Evolutionary conservation across 1,140 invertebrate genomes (phyloP).

Genomic region (Lasioglossum albipes): DNA sequence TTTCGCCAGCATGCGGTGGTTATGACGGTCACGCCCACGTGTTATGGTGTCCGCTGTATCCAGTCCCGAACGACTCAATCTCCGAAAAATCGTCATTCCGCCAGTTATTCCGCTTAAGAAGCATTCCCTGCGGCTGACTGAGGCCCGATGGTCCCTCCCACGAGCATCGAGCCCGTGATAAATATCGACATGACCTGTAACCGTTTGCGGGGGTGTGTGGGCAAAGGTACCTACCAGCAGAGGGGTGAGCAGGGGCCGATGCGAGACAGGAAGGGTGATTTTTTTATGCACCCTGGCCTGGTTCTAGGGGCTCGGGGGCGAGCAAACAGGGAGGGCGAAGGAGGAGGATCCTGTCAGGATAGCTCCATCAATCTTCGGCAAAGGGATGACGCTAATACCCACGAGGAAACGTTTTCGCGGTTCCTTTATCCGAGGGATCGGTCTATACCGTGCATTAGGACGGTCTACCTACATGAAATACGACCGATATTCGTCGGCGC

Average conservation of each 20-base stretch:
- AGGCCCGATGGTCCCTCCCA: background rate
- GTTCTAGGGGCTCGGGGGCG: constrained; percentile 7
- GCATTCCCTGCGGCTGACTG: background rate
- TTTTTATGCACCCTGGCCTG: constrained; percentile 40
- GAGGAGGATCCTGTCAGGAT: constrained; percentile 61
- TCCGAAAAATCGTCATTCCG: background rate
- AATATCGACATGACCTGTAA: constrained; percentile 54
- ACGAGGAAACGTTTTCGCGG: constrained; percentile 65
- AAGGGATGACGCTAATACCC: constrained; percentile 75
- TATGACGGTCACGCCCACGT: no score
- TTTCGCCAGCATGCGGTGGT: no score
- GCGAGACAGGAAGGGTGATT: constrained; percentile 31
- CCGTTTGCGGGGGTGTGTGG: constrained; percentile 23
- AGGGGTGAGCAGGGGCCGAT: background rate
- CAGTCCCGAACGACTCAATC: background rate
- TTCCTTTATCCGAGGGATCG: constrained; percentile 58
- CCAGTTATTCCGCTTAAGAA: background rate
- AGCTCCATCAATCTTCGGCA: constrained; percentile 77
- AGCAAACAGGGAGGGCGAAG: constrained; percentile 28
- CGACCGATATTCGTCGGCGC: constrained; percentile 42
- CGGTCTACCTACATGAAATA: constrained; percentile 57
- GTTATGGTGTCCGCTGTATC: background rate
- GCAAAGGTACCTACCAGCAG: background rate
- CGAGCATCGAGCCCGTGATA: constrained; percentile 39
- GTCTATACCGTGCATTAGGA: constrained; percentile 61